A percentile compares a stretch with the other conserved stretches of the same genome.
These are phyloP conservation scores for Scopus umbretta DNA, from an alignment of 2,113 vertebrate genomes.

Conservation along the genomic window DNA sequence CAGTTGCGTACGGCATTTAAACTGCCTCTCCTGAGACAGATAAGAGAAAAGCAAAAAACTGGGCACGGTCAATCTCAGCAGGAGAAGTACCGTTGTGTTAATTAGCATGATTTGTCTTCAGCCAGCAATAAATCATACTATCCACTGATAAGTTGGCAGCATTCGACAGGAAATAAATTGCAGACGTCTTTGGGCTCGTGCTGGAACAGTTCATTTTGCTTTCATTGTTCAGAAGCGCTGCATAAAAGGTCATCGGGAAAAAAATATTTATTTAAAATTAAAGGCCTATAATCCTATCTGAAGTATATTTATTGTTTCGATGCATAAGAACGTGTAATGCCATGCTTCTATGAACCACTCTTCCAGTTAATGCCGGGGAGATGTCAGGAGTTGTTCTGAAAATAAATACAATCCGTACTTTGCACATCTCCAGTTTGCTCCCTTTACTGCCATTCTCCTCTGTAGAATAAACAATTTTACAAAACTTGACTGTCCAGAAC, in stretches of 20 bases:
- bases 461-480: background rate
- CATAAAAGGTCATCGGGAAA: background rate
- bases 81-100: background rate
- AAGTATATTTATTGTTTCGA: background rate
- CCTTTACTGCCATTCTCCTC: background rate
- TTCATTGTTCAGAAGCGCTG: background rate
- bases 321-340: background rate
- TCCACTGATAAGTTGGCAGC: background rate
- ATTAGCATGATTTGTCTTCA: background rate
- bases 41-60: background rate
- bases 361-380: background rate
- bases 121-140: background rate
- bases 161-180: background rate
- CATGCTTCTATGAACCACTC: background rate
- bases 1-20: background rate
- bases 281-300: background rate
- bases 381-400: background rate
- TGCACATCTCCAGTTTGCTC: background rate
- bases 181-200: background rate
- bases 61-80: background rate
- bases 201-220: background rate
- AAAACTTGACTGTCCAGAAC: background rate
- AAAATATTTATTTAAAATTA: background rate
- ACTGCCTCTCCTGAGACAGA: background rate
- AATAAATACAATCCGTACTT: background rate